These are phyloP conservation scores for Microcebus murinus DNA, from an alignment of 2,113 vertebrate species.

Conservation along the genomic window DNA sequence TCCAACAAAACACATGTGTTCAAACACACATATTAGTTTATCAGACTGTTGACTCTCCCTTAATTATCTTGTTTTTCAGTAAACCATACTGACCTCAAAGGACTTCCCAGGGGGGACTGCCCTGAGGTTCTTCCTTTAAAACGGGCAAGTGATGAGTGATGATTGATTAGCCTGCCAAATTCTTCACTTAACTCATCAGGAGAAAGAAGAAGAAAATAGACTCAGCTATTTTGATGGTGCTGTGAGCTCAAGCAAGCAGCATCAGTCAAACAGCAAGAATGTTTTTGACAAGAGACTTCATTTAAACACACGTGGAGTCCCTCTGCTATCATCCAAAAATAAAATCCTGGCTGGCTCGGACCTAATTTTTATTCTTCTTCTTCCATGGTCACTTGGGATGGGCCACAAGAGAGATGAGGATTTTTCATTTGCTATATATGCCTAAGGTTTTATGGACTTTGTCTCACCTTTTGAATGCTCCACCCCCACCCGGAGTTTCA, in stretches of 20 bases:
- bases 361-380: conserved; percentile 68
- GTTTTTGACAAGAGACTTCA: conserved; percentile 63
- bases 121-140: conserved; percentile 28
- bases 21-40: conserved; percentile 61
- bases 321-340: conserved; percentile 52
- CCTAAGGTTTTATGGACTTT: conserved; percentile 60
- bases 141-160: conserved; percentile 44
- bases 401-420: background rate
- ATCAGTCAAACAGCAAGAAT: conserved; percentile 48
- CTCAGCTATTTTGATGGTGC: conserved; percentile 61
- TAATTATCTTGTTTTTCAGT: conserved; percentile 72
- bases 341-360: conserved; percentile 49
- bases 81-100: conserved; percentile 71
- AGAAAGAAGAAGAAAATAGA: conserved; percentile 67
- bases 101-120: conserved; percentile 65
- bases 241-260: conserved; percentile 46
- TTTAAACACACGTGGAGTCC: conserved; percentile 10
- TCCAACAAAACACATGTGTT: background rate
- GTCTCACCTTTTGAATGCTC: conserved; percentile 47
- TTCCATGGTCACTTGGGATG: conserved; percentile 42
- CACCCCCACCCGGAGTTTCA: conserved; percentile 48
- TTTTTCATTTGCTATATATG: conserved; percentile 24
- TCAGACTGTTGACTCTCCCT: conserved; percentile 68
- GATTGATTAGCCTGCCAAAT: conserved; percentile 74
- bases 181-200: conserved; percentile 62